These are phyloP conservation scores for Drosophila formosana DNA, from an alignment of 2,888 invertebrate species.

Conservation along the genomic window DNA sequence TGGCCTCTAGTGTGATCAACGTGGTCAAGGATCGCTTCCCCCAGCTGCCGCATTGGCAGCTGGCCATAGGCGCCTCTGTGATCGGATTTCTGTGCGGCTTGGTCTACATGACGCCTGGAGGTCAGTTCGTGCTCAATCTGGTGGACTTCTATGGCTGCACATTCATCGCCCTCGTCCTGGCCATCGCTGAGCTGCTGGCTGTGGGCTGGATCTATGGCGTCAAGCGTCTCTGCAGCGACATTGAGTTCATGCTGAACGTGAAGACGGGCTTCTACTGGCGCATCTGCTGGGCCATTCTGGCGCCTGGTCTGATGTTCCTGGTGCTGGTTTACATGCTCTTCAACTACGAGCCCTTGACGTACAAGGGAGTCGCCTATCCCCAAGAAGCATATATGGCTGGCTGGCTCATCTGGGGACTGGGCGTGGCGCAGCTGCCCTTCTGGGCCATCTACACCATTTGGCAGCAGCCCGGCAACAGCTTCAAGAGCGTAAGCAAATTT, in stretches of 20 bases:
- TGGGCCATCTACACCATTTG: constrained; percentile 82
- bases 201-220: constrained; percentile 92
- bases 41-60: constrained; percentile 85
- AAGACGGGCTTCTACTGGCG: constrained; percentile 91
- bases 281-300: constrained; percentile 91
- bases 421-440: constrained; percentile 86
- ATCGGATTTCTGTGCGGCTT: constrained; percentile 87
- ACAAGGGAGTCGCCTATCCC: constrained; percentile 88
- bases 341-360: constrained; percentile 87
- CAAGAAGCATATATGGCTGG: constrained; percentile 86
- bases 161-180: constrained; percentile 89
- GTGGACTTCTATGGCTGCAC: constrained; percentile 92
- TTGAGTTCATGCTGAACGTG: constrained; percentile 92
- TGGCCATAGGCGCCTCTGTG: constrained; percentile 85
- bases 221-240: constrained; percentile 89
- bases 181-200: constrained; percentile 89
- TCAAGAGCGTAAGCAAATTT: constrained; percentile 41
- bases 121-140: constrained; percentile 90
- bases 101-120: constrained; percentile 89
- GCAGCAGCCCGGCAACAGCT: constrained; percentile 76
- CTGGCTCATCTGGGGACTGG: constrained; percentile 86
- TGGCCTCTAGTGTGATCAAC: constrained; percentile 85
- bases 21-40: constrained; percentile 86
- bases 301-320: constrained; percentile 89
- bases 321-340: constrained; percentile 90